Conservation (phyloP, 1,140 invertebrate genomes). For the Bombyx mori region ASM3026992v2 NC_085115.1:5508501-5509000, state of each 20-base stretch:
- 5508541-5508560: constrained; percentile 58
- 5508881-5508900: too few species aligned
- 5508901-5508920: too few species aligned
- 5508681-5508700: constrained; percentile 44
- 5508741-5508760: constrained; percentile 65
- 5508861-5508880: too few species aligned
- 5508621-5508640: constrained; percentile 53
- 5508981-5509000: too few species aligned
- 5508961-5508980: too few species aligned
- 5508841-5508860: too few species aligned
- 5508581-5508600: constrained; percentile 57
- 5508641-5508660: constrained; percentile 57
- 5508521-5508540: constrained; percentile 57
- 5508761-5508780: constrained; percentile 44
- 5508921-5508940: too few species aligned
- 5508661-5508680: constrained; percentile 46
- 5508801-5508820: not conserved
- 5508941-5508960: too few species aligned
- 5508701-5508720: constrained; percentile 55
- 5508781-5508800: constrained; percentile 21
- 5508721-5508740: constrained; percentile 45
- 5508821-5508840: too few species aligned
- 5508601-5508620: constrained; percentile 48
- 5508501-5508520: constrained; percentile 62
- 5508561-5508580: constrained; percentile 60